A percentile compares a stretch with the other conserved stretches of the same genome.
These are phyloP conservation scores for Montipora sp. DNA, from an alignment of 64 coral and sea anemone species.

Conservation along the genomic window DNA sequence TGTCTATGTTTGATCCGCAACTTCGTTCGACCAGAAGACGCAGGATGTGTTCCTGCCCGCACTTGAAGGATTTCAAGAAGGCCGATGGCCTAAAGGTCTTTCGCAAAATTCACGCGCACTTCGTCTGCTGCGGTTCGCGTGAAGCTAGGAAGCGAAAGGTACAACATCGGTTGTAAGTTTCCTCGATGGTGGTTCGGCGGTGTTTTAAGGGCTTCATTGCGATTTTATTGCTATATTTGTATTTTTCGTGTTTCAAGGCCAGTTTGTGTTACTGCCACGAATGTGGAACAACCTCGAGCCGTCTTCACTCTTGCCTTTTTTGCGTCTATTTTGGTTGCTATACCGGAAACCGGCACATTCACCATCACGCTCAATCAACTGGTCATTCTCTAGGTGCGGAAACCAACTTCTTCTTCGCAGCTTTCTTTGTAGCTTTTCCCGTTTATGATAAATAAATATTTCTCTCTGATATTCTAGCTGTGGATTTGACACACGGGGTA, in stretches of 20 bases:
- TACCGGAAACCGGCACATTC: conserved; percentile 93
- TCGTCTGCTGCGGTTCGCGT: conserved; percentile 83
- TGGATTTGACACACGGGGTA: conserved; percentile 90
- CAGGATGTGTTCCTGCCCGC: conserved; percentile 59
- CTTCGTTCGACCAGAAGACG: conserved; percentile 36
- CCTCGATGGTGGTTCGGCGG: background rate
- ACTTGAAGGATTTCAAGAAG: conserved; percentile 91
- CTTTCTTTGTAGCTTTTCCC: background rate
- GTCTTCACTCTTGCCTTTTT: conserved; percentile 92
- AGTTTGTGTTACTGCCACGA: conserved; percentile 82
- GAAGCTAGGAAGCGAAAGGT: conserved; percentile 97
- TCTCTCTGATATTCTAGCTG: conserved; percentile 58
- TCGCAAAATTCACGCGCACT: conserved; percentile 86
- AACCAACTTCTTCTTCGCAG: background rate
- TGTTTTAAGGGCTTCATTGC: background rate
- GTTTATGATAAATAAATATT: background rate
- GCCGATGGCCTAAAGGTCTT: conserved; percentile 87
- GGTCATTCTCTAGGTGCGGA: conserved; percentile 90
- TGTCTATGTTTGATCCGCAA: conserved; percentile 52
- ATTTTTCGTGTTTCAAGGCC: conserved; percentile 67
- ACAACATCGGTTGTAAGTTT: conserved; percentile 63
- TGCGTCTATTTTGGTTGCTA: conserved; percentile 99
- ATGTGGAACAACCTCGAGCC: conserved; percentile 91
- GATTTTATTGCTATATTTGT: conserved; percentile 8
- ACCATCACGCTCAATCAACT: conserved; percentile 84